Base-by-base conservation (phyloP, 1,140 invertebrate species). In the Schmidtea mediterranea region DNA sequence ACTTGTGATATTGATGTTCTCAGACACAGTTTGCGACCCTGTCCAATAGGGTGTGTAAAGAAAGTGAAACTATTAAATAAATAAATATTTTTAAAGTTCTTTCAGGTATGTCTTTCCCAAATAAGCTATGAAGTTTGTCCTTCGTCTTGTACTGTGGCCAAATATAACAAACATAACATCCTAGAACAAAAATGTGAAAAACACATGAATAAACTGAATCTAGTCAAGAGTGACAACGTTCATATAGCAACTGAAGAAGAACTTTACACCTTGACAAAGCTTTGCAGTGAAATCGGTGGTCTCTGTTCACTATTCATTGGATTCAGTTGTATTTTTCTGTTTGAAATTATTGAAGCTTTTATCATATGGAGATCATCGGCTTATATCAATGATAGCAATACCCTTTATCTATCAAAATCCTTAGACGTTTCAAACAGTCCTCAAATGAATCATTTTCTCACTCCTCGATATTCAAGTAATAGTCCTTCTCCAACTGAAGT, bases 221-320 rank as follows among this genome's bases (percentile, higher is more conserved):
- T 45, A 5, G 3, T 22, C n/a, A 45, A 45, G n/a, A 24, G 15
- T 13, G 21, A 45, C 21, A 45, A 45, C 9, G 43, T 45, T 21
- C 15, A 45, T 5, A 45, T 45, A 5, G 23, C 43, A 8, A 21
- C 21, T 16, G 43, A 45, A 45, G 43, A 45, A 24, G 43, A 45
- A 45, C 15, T 45, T 22, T 45, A 19, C 18, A 45, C 43, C 3
- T n/a, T 45, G 2, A 21, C 43, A 15, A 45, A 45, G 22, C 22
- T 45, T 6, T 45, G 15, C 19, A 19, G 15, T 19, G 43, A 45
- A 21, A 45, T 45, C 21, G 43, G 43, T 13, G 43, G 43, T 8
- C 18, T 45, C 5, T 45, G 43, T 21, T 45, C 43, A 5, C 23
- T 45, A 21, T 45, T 45, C 18, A 45, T 45, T 22, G 43, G 43